phyloP scores from a whole-genome alignment of 2,888 invertebrate species.

The Lasius platythorax region DNA sequence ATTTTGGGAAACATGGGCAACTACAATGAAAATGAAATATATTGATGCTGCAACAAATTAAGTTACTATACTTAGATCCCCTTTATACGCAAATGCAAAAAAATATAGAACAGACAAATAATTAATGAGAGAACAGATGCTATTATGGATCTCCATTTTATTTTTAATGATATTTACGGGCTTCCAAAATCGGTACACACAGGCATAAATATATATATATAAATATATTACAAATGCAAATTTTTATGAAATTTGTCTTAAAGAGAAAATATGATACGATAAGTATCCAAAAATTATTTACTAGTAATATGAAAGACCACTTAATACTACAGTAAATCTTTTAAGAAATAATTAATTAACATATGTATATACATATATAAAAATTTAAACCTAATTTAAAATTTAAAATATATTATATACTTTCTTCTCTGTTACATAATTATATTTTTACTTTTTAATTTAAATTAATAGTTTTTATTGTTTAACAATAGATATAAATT shows the following conservation, averaged over 20 bases:
- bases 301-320: not conserved
- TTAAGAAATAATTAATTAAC: not conserved
- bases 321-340: not conserved
- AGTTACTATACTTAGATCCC: not conserved
- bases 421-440: not conserved
- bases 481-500: not conserved
- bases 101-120: not conserved
- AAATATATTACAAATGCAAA: too few relatives aligned
- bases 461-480: not conserved
- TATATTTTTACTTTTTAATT: not conserved
- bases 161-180: too few relatives aligned
- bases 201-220: too few relatives aligned
- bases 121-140: not conserved
- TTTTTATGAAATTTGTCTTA: too few relatives aligned
- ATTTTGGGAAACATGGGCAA: not conserved
- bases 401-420: not conserved
- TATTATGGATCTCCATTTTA: not conserved
- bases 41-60: not conserved
- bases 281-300: too few relatives aligned
- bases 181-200: too few relatives aligned
- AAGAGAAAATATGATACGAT: too few relatives aligned
- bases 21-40: not conserved
- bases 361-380: too few relatives aligned
- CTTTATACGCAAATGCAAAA: not conserved
- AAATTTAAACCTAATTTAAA: not conserved